A percentile compares a stretch with the other conserved stretches of the same genome.
phyloP scores from a whole-genome alignment of 2,797 vertebrate genomes.

The Spinus pinus region DNA sequence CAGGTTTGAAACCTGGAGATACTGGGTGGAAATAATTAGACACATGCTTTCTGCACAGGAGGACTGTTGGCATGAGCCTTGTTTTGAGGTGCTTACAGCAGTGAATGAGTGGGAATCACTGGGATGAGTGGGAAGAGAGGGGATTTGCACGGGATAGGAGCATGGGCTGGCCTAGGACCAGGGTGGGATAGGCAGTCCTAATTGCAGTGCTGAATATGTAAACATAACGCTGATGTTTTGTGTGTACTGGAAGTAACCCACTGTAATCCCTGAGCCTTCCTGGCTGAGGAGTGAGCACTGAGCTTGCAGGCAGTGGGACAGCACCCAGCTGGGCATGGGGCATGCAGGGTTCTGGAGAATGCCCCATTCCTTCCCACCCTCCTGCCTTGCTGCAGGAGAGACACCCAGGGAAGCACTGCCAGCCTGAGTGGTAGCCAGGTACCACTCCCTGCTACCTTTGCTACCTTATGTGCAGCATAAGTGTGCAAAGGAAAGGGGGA shows the following conservation, averaged over 20 bases:
- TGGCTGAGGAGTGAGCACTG: background rate
- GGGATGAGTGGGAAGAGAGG: background rate
- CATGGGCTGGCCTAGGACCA: background rate
- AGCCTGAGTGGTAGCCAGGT: background rate
- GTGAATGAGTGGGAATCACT: background rate
- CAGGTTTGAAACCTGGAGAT: conserved; percentile 16
- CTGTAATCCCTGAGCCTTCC: too few relatives aligned
- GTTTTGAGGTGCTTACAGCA: background rate
- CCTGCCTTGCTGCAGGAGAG: background rate
- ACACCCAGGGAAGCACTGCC: background rate
- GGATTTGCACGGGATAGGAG: background rate
- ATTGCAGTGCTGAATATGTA: background rate
- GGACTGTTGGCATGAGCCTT: background rate
- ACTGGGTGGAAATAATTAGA: background rate
- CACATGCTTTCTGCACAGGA: background rate
- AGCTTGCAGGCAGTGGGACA: rapidly evolving
- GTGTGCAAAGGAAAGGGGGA: background rate
- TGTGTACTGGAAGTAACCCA: rapidly evolving
- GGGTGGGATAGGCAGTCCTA: background rate
- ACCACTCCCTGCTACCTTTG: too few relatives aligned
- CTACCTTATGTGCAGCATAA: rapidly evolving
- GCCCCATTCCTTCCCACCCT: background rate
- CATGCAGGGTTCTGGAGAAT: rapidly evolving
- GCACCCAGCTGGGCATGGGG: background rate
- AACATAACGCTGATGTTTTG: background rate